phyloP scores from a whole-genome alignment of 2,888 invertebrate species.

The Phytoseiulus persimilis region DNA sequence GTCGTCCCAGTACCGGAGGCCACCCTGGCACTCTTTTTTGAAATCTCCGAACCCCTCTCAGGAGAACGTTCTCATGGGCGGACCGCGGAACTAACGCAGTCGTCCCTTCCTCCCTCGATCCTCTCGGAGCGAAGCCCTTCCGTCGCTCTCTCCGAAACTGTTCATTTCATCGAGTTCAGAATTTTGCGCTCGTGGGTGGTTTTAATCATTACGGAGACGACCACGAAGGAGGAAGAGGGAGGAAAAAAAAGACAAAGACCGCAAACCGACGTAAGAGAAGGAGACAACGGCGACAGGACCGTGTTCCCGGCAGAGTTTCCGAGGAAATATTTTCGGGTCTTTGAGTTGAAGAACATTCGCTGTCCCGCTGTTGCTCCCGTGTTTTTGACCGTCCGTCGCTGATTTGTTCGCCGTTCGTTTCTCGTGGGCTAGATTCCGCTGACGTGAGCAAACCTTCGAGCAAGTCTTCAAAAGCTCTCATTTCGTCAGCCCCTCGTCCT shows the following conservation, averaged over 20 bases:
- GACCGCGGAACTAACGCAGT: no score
- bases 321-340: background rate
- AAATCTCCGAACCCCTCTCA: no score
- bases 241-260: background rate
- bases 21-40: no score
- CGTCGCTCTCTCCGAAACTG: background rate
- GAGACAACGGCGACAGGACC: background rate
- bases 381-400: background rate
- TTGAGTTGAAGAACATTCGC: background rate
- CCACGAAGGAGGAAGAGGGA: background rate
- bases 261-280: background rate
- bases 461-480: background rate
- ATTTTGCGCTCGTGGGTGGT: background rate
- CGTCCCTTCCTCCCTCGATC: background rate
- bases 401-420: background rate
- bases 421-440: background rate
- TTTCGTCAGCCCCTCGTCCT: background rate
- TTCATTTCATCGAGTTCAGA: background rate
- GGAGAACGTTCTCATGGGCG: no score
- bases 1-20: no score
- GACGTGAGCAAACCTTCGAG: background rate
- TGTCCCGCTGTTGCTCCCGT: background rate
- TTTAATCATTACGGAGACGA: background rate
- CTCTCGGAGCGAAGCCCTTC: background rate
- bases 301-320: background rate